phyloP scores from a whole-genome alignment of 2,888 invertebrate species.

The Drepana falcataria region DNA sequence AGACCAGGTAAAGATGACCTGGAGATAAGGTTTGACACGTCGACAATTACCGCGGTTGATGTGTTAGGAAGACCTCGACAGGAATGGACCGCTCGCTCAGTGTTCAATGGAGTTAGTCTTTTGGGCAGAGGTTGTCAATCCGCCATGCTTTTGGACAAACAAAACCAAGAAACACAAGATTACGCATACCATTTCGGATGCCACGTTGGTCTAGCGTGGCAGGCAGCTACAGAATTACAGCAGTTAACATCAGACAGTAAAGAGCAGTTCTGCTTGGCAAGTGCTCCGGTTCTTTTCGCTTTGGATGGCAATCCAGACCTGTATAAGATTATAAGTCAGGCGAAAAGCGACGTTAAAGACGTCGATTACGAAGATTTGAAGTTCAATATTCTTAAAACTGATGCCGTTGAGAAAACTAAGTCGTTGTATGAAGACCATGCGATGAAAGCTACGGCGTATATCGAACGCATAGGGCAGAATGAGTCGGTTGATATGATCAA shows the following conservation, averaged over 20 bases:
- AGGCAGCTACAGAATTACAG: slow-evolving; percentile 77
- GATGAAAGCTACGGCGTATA: slow-evolving; percentile 55
- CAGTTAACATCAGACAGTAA: slow-evolving; percentile 78
- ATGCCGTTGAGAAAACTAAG: slow-evolving; percentile 64
- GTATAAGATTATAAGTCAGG: slow-evolving; percentile 81
- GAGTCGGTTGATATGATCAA: slow-evolving; percentile 70
- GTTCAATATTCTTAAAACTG: slow-evolving; percentile 68
- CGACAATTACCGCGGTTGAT: slow-evolving; percentile 51
- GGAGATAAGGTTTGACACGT: slow-evolving; percentile 59
- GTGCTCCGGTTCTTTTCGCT: slow-evolving; percentile 91
- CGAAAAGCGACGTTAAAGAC: slow-evolving; percentile 81
- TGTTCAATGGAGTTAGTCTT: slow-evolving; percentile 82
- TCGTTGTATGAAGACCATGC: slow-evolving; percentile 63
- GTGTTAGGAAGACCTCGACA: slow-evolving; percentile 79
- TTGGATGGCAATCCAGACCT: slow-evolving; percentile 86
- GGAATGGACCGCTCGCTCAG: slow-evolving; percentile 86
- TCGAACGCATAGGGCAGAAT: slow-evolving; percentile 58
- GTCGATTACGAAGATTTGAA: slow-evolving; percentile 82
- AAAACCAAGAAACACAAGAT: slow-evolving; percentile 82
- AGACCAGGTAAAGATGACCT: slow-evolving; percentile 48
- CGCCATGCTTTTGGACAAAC: slow-evolving; percentile 86
- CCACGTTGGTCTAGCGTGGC: slow-evolving; percentile 89
- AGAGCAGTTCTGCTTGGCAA: slow-evolving; percentile 85
- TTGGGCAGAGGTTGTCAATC: slow-evolving; percentile 88
- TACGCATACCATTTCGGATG: slow-evolving; percentile 89